Conservation (phyloP, 2,797 vertebrate genomes). For the Rhabdophis nuchalis region DNA sequence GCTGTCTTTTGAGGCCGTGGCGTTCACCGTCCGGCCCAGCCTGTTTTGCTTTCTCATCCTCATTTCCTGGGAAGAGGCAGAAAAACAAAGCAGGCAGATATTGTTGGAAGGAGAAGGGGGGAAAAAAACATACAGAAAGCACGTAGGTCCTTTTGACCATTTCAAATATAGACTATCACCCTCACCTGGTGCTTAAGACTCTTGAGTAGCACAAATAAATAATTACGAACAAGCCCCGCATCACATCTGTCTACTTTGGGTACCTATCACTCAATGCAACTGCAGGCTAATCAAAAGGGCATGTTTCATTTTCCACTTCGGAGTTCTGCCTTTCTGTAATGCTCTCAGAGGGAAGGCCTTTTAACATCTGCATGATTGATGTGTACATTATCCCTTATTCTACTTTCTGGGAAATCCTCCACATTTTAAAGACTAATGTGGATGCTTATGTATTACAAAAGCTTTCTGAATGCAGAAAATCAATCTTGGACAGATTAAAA, state of each 20-base stretch:
- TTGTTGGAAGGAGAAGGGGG: background rate
- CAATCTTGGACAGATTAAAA: background rate
- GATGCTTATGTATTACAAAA: background rate
- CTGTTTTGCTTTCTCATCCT: constrained; percentile 64
- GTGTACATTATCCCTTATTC: background rate
- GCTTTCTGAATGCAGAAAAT: background rate
- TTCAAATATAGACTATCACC: background rate
- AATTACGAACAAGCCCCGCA: background rate
- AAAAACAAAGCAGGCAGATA: constrained; percentile 44
- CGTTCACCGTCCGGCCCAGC: constrained; percentile 60
- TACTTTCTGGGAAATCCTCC: background rate
- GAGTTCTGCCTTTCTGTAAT: background rate
- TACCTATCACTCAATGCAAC: background rate
- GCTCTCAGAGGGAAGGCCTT: background rate
- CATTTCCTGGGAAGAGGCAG: constrained; percentile 51
- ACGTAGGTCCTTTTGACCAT: background rate
- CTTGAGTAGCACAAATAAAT: background rate
- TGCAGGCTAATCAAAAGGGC: background rate
- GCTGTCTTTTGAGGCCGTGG: constrained; percentile 66
- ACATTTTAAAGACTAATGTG: background rate
- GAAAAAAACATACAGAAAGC: background rate
- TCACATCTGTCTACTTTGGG: background rate
- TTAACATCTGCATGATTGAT: background rate
- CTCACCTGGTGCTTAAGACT: background rate
- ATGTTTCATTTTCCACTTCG: background rate